These are phyloP conservation scores for Formicarius rufipectus DNA, from an alignment of 2,113 vertebrate species.

Conservation along the genomic window DNA sequence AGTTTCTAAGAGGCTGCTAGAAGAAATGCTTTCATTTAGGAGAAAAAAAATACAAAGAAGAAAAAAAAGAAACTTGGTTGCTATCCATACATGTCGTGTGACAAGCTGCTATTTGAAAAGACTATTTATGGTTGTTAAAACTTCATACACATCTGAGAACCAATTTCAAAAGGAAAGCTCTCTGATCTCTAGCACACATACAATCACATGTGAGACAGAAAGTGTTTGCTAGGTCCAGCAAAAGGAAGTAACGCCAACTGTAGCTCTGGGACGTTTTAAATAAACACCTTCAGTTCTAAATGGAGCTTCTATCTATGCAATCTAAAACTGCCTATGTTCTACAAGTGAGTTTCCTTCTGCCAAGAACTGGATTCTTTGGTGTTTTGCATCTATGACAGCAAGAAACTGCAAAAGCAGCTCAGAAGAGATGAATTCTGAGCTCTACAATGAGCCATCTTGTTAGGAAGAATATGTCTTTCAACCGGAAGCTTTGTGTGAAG, in stretches of 20 bases:
- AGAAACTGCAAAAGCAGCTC: background rate
- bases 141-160: background rate
- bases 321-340: background rate
- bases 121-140: background rate
- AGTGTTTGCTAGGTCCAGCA: background rate
- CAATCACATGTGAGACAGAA: background rate
- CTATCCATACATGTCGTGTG: background rate
- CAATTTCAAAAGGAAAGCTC: background rate
- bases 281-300: background rate
- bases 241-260: background rate
- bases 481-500: background rate
- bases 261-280: background rate
- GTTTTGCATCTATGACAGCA: background rate
- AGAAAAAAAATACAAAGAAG: background rate
- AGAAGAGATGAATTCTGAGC: background rate
- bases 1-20: background rate
- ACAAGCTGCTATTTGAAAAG: slow-evolving; percentile 38
- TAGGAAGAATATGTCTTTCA: background rate
- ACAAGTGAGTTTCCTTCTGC: background rate
- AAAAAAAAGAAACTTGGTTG: background rate
- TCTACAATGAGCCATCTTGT: background rate
- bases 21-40: slow-evolving; percentile 34
- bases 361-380: background rate
- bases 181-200: background rate
- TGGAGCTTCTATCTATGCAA: background rate